phyloP scores from a whole-genome alignment of 2,797 vertebrate genomes.

The Merluccius polli region DNA sequence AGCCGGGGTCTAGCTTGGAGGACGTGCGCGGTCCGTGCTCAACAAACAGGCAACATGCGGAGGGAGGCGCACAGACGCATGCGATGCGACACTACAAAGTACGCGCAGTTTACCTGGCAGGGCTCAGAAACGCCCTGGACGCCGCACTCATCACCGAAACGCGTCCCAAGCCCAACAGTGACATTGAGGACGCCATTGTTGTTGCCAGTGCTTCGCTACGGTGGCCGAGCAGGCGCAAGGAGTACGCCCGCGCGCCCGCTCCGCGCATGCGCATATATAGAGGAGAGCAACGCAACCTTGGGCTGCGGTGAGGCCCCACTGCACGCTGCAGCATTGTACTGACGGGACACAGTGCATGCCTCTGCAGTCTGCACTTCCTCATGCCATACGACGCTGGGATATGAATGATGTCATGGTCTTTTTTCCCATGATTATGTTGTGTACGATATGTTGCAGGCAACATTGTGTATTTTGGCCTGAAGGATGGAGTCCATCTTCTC shows the following conservation, averaged over 20 bases:
- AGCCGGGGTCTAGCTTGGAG: neutral
- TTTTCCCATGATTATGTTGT: too few relatives aligned
- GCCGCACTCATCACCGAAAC: constrained; percentile 57
- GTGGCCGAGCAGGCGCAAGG: constrained; percentile 49
- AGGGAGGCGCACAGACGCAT: neutral
- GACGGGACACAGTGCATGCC: neutral
- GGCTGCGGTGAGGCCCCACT: neutral
- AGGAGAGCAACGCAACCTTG: neutral
- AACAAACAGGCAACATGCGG: neutral
- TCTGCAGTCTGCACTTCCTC: neutral
- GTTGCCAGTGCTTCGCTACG: constrained; percentile 64
- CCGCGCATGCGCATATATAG: neutral
- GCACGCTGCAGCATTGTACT: neutral
- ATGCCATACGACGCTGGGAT: neutral
- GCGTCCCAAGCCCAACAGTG: constrained; percentile 71
- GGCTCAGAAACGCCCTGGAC: constrained; percentile 59
- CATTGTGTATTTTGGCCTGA: neutral
- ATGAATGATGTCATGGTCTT: neutral
- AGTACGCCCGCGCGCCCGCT: neutral
- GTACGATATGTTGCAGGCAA: neutral
- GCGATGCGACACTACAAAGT: neutral
- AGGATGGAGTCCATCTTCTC: neutral
- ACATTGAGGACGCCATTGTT: constrained; percentile 80
- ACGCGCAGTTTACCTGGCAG: constrained; percentile 67
- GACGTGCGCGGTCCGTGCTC: neutral